These are phyloP conservation scores for Abrostola triplasia DNA, from an alignment of 2,888 invertebrate species.

Conservation along the genomic window DNA sequence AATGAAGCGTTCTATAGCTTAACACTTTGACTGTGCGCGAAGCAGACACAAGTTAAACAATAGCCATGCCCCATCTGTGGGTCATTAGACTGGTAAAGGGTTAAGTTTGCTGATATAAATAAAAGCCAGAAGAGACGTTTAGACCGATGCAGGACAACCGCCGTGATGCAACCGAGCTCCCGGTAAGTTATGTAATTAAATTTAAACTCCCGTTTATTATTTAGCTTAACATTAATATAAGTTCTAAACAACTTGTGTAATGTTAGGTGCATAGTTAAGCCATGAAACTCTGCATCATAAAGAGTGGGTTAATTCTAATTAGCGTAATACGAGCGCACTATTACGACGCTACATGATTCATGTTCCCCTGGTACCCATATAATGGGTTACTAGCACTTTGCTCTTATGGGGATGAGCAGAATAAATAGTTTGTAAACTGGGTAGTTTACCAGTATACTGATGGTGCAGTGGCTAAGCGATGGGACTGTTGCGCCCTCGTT, in stretches of 20 bases:
- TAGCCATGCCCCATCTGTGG: too few species aligned
- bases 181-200: slow-evolving; percentile 14
- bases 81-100: too few species aligned
- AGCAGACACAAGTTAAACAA: too few species aligned
- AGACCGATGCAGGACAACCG: background rate
- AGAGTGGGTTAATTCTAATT: slow-evolving; percentile 50
- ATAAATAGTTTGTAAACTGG: slow-evolving; percentile 13
- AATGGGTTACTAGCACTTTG: slow-evolving; percentile 31
- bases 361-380: slow-evolving; percentile 39
- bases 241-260: slow-evolving; percentile 27
- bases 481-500: too few species aligned
- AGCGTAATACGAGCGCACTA: slow-evolving; percentile 45
- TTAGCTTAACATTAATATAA: slow-evolving; percentile 28
- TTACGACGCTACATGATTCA: slow-evolving; percentile 46
- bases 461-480: too few species aligned
- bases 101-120: too few species aligned
- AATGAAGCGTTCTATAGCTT: too few species aligned
- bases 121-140: too few species aligned
- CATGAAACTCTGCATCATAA: slow-evolving; percentile 41
- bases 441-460: background rate
- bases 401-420: slow-evolving; percentile 31
- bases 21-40: too few species aligned
- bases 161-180: background rate
- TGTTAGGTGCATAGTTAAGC: slow-evolving; percentile 35
- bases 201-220: slow-evolving; percentile 9